These are phyloP conservation scores for Chionodraco myersi DNA, from an alignment of 2,113 vertebrate species.

Conservation along the genomic window DNA sequence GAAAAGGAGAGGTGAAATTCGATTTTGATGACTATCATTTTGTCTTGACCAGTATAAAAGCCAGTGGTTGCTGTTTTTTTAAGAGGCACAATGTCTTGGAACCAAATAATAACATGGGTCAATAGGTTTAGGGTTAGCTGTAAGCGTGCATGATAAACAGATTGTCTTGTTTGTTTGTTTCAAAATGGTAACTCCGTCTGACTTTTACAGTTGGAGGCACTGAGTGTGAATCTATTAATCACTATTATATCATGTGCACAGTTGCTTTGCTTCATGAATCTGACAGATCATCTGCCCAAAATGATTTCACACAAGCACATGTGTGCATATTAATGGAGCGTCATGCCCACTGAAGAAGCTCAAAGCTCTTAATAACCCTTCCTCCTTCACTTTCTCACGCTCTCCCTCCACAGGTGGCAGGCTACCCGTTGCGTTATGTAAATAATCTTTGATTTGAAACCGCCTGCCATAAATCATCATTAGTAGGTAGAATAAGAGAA, in stretches of 20 bases:
- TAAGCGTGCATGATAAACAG: conserved; percentile 10
- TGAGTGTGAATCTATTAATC: conserved; percentile 24
- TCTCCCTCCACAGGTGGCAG: conserved; percentile 40
- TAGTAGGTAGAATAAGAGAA: conserved; percentile 68
- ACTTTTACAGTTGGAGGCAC: conserved; percentile 17
- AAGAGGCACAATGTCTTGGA: background rate
- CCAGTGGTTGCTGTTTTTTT: background rate
- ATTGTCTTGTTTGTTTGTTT: background rate
- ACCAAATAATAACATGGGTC: background rate
- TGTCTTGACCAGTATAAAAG: conserved; percentile 19
- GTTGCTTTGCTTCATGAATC: conserved; percentile 37
- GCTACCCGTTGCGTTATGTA: conserved; percentile 69
- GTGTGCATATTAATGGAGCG: conserved; percentile 47
- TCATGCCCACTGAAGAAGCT: conserved; percentile 48
- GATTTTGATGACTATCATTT: conserved; percentile 40
- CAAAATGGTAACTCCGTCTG: conserved; percentile 5
- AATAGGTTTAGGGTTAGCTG: background rate
- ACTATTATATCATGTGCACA: conserved; percentile 27
- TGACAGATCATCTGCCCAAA: conserved; percentile 49
- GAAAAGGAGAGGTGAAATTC: conserved; percentile 28
- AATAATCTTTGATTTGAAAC: conserved; percentile 79
- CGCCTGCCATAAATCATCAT: conserved; percentile 81
- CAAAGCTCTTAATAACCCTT: conserved; percentile 38
- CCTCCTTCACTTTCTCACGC: conserved; percentile 1
- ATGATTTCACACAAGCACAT: conserved; percentile 47